Conservation (phyloP, 2,888 invertebrate genomes). For the Spodoptera picta region DNA sequence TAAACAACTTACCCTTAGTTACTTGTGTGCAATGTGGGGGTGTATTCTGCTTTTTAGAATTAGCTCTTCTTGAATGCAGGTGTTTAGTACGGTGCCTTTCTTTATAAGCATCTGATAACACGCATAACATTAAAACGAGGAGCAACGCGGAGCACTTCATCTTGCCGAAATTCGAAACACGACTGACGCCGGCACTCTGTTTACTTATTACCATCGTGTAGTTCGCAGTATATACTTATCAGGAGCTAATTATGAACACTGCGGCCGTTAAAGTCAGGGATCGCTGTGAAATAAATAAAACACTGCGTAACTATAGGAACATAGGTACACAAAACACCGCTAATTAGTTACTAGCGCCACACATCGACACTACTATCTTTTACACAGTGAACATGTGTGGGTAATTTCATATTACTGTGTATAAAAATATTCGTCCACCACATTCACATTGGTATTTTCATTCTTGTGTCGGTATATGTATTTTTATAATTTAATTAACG, state of each 20-base stretch:
- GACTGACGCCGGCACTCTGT: constrained; percentile 12
- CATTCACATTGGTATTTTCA: too few relatives aligned
- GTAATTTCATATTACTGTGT: too few relatives aligned
- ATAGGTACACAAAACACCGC: too few relatives aligned
- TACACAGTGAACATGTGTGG: too few relatives aligned
- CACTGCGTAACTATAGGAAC: too few relatives aligned
- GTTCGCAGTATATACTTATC: constrained; percentile 3
- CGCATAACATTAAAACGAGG: constrained; percentile 39
- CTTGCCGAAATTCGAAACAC: constrained; percentile 17
- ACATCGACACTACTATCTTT: too few relatives aligned
- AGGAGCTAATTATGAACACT: constrained; percentile 9
- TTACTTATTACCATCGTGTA: background rate
- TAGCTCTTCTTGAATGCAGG: constrained; percentile 21
- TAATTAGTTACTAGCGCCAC: too few relatives aligned
- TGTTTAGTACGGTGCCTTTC: constrained; percentile 16
- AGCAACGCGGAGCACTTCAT: constrained; percentile 38
- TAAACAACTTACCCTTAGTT: constrained; percentile 68
- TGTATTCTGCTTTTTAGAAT: constrained; percentile 42
- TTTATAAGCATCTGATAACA: constrained; percentile 37
- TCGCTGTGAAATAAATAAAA: constrained; percentile 1
- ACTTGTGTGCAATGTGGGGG: constrained; percentile 78
- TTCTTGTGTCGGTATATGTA: too few relatives aligned
- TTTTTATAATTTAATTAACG: too few relatives aligned
- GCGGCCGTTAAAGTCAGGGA: background rate
- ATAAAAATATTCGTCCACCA: too few relatives aligned